These are phyloP conservation scores for Ploceus nigricollis DNA, from an alignment of 2,113 vertebrate species.

Conservation along the genomic window DNA sequence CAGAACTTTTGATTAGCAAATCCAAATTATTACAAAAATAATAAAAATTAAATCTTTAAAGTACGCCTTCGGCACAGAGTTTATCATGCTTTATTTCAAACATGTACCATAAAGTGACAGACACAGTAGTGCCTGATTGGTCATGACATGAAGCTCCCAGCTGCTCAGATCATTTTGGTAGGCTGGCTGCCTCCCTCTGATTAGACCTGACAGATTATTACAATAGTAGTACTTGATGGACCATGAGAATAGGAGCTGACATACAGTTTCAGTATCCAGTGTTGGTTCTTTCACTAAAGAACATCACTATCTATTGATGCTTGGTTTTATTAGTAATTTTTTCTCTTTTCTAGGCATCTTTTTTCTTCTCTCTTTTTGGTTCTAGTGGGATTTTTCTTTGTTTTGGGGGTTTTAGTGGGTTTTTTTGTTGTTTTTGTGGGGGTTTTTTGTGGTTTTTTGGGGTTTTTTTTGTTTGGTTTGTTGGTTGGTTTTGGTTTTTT, in stretches of 20 bases:
- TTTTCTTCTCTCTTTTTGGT: not conserved
- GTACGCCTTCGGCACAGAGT: accelerated
- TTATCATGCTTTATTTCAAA: not conserved
- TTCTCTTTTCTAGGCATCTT: not conserved
- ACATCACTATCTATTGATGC: not conserved
- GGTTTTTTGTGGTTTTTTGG: no score
- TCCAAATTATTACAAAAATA: not conserved
- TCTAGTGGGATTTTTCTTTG: not conserved
- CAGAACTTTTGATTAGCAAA: not conserved
- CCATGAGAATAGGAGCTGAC: not conserved
- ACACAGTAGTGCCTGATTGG: not conserved
- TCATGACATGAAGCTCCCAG: not conserved
- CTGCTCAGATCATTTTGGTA: not conserved
- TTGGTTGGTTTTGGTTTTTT: not conserved
- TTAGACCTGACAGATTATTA: constrained; percentile 23
- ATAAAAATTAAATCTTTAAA: not conserved
- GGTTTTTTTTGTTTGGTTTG: no score
- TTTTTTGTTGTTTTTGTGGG: not conserved
- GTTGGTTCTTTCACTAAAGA: not conserved
- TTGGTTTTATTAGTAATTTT: not conserved
- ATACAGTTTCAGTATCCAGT: not conserved
- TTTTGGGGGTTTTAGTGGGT: accelerated
- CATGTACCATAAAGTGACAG: not conserved
- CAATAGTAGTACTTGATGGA: not conserved
- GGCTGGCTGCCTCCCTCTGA: not conserved